Evolutionary conservation across 2,888 invertebrate species (phyloP), one percentile per base, ranked within the genome.

Genomic region (Nomada ferruginata): DNA sequence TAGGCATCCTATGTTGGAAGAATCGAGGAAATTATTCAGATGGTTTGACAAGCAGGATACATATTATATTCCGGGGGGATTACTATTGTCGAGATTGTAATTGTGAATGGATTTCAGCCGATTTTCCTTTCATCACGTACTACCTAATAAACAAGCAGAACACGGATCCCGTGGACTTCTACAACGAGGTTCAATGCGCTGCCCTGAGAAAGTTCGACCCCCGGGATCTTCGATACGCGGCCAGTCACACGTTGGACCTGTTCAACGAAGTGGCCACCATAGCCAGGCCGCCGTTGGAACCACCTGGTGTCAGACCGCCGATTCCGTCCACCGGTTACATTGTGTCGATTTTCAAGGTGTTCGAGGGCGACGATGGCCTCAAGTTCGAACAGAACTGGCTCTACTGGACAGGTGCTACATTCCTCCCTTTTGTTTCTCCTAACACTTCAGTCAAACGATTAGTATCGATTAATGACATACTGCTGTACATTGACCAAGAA

Each of bases 301-400:
- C 97, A 91, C 95, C 97, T 66, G 96, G 96, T 76, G 96, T 97
- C 68, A 96, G 97, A 92, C 96, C 97, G 9, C 97, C 97, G 91
- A 96, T 97, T 75, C 95, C 97, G 79, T 95, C 96, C 84, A 98
- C 98, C 42, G 98, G 98, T 66, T 98, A 97, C 93, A 97, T 98
- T 92, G 97, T 98, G 89, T 98, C 98, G 90, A 97, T 98, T 91
- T 98, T 98, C 94, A 98, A 98, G 95, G 98, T 98, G 29, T 98
- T 98, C 94, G 98, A 98, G 94, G 98, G 98, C 53, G 98, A 98
- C 92, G 98, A 98, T 94, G 96, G 98, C 70, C 97, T 98, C 91
- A 96, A 97, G 85, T 97, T 98, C 93, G 98, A 98, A 94, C 96
- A 97, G 89, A 98, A 98, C 94, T 98, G 98, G 98, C 95, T 98